Evolutionary conservation across 2,888 invertebrate species (phyloP), one percentile per base, ranked within the genome.

Genomic region (Piscicola geometra): DNA sequence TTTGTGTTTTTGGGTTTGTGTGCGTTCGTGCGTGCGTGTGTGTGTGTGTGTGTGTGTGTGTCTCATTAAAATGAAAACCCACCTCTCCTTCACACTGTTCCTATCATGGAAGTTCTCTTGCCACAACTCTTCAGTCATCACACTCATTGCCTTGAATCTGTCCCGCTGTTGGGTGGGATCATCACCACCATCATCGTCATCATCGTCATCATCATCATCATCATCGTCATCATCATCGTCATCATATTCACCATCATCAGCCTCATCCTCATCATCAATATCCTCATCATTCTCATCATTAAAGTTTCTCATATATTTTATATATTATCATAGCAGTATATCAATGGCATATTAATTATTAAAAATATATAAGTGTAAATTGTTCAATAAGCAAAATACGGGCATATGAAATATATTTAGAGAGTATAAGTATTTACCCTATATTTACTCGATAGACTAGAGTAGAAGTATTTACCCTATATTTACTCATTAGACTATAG

Each of bases 41-140:
- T 41, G 41, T 41, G 41, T 41, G 41, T 41, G 41, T 41, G 41
- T 41, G 41, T 41, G 41, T 41, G 41, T 41, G 41, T 41, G 41
- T 41, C n/a, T 41, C 47, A 47, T 28, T 71, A 71, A 32, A 9
- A 12, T 69, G n/a, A 71, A 76, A 28, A 52, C 9, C n/a, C 71
- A 78, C 78, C 77, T 71, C 32, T 78, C 75, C 71, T 80, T 79
- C 0, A 98, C 93, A 0, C 90, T 89, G 78, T 93, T 93, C 33
- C 92, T 90, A 52, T 92, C 92, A 84, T 95, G 92, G 86, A 96
- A 99, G 80, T 92, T 91, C 87, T 97, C 97, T 50, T 90, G 88
- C 35, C 93, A 92, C 75, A 99, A 88, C 83, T 98, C 96, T 71
- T 91, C 90, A 0, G 94, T 93, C 93, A 99, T 94, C 75, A 92